Evolutionary conservation across 2,113 vertebrate species (phyloP).

Genomic region (Amblyornis subalaris): DNA sequence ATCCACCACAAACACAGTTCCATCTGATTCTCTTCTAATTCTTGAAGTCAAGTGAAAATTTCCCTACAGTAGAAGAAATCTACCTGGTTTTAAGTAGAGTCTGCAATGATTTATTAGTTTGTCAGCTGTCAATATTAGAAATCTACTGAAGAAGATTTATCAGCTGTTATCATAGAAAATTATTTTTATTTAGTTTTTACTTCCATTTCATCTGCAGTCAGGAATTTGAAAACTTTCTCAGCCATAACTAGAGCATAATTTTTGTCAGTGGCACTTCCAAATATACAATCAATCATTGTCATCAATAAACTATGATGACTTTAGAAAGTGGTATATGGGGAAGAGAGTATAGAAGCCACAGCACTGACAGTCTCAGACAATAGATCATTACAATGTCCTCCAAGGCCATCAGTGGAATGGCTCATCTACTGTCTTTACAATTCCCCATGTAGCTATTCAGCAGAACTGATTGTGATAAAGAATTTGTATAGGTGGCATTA

Average conservation of each 20-base stretch:
- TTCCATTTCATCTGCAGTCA: not conserved
- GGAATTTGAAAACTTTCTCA: not conserved
- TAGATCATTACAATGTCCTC: conserved; percentile 11
- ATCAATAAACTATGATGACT: not conserved
- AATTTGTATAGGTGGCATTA: conserved; percentile 24
- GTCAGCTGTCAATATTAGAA: not conserved
- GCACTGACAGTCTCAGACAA: not conserved
- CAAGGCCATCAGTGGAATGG: not conserved
- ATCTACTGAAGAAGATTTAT: not conserved
- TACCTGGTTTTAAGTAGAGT: not conserved
- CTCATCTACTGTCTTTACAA: not conserved
- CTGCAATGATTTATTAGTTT: not conserved
- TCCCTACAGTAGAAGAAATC: not conserved
- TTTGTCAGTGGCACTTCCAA: not conserved
- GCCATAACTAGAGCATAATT: not conserved
- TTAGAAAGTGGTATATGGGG: not conserved
- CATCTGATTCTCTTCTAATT: not conserved
- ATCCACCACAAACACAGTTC: not conserved
- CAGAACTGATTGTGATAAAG: not conserved
- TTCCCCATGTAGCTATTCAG: not conserved
- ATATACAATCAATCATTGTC: not conserved
- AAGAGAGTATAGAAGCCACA: not conserved
- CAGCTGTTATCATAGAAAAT: not conserved
- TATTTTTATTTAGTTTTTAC: not conserved
- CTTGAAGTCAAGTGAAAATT: not conserved